Conservation (phyloP, 2,797 vertebrate genomes). For the Danio aesculapii region DNA sequence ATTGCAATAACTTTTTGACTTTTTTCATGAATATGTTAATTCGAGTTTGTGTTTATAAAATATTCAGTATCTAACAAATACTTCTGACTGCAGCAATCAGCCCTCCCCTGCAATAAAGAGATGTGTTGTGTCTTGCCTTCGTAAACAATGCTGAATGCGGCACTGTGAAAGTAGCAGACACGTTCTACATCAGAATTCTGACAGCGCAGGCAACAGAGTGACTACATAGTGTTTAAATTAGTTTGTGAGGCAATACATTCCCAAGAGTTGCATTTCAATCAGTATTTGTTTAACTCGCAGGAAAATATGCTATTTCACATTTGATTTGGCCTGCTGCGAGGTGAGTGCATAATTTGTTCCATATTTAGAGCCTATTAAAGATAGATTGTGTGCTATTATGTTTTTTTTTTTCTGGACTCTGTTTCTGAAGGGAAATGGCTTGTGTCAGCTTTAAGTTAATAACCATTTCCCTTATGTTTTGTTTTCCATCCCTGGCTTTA, state of each 20-base stretch:
- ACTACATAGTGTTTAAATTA: constrained; percentile 31
- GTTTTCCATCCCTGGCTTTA: constrained; percentile 7
- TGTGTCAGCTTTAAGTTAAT: constrained; percentile 16
- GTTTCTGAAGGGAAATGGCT: constrained; percentile 22
- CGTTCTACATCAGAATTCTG: constrained; percentile 11
- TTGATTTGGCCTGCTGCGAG: constrained; percentile 60
- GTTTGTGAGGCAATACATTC: constrained; percentile 32
- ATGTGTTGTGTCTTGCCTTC: background rate
- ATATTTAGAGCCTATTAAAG: background rate
- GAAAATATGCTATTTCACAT: constrained; percentile 58
- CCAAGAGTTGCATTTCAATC: constrained; percentile 60
- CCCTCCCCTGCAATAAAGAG: background rate
- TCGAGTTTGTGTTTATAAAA: constrained; percentile 3
- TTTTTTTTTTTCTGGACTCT: constrained; percentile 13
- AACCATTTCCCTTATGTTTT: constrained; percentile 18
- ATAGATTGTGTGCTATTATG: constrained; percentile 1
- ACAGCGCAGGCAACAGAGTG: background rate
- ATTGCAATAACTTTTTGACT: background rate
- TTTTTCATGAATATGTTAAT: constrained; percentile 22
- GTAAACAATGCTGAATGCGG: constrained; percentile 15
- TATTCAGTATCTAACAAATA: constrained; percentile 11
- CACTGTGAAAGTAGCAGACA: background rate
- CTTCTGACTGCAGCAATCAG: constrained; percentile 25
- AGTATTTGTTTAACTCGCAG: constrained; percentile 62
- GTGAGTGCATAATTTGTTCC: constrained; percentile 55